Evolutionary conservation across 2,797 vertebrate species (phyloP), one percentile per base, ranked within the genome.

Genomic region (Poeciliopsis turneri): DNA sequence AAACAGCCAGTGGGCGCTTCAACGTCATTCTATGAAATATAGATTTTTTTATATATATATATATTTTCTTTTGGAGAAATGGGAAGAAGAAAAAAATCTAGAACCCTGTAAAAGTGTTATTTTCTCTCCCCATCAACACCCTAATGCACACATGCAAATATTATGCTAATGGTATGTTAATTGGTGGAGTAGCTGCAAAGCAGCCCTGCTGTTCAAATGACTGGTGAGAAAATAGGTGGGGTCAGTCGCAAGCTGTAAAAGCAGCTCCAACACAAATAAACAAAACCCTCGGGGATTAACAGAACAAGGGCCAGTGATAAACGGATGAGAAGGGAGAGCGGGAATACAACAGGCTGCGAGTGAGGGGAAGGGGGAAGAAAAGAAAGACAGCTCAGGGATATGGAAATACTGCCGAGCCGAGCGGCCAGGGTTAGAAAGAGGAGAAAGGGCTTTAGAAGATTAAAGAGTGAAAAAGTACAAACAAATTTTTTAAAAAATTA

Each of bases 131-230:
- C 94, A 96, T 96, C 95, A 95, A 95, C 95, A 96, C 95, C 94
- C 94, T 91, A 94, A 95, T 95, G 95, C 94, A 93, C 94, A 96
- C 94, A 96, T 96, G 94, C 95, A 95, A 96, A 96, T 96, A 95
- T 95, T 94, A 96, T 96, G 95, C 94, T 96, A 96, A 96, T 96
- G 87, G 72, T 93, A 96, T 96, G 96, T 92, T 96, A 96, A 96
- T 96, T 94, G 94, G 86, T 91, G 91, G 92, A 89, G 91, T 93
- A 92, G 93, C 93, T 94, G 95, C 93, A 94, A 94, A 95, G 93
- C 95, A 93, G 94, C 92, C 95, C 95, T 96, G 95, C 96, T 96
- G 95, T 96, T 95, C 91, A 94, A 92, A 95, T 93, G 93, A 92
- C 93, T 95, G 94, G 94, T 95, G 95, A 94, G 93, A 95, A 94